These are phyloP conservation scores for Spea hammondii DNA, from an alignment of 2,797 vertebrate genomes.

Conservation along the genomic window DNA sequence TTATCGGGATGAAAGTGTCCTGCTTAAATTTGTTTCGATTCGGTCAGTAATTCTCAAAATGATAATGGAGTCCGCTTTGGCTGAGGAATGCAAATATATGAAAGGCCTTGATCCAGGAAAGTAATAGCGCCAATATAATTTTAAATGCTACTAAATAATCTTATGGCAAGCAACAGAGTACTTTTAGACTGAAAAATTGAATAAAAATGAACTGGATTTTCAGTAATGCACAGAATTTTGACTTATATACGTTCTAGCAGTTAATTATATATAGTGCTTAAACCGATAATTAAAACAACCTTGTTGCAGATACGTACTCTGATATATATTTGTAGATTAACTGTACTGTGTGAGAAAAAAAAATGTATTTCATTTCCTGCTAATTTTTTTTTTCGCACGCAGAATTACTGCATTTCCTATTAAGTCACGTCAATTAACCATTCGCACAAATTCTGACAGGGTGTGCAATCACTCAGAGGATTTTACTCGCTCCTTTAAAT, in stretches of 20 bases:
- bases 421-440: slow-evolving; percentile 23
- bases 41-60: slow-evolving; percentile 41
- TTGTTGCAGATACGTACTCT: slow-evolving; percentile 51
- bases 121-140: slow-evolving; percentile 61
- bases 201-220: slow-evolving; percentile 64
- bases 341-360: slow-evolving; percentile 22
- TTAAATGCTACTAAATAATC: slow-evolving; percentile 66
- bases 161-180: slow-evolving; percentile 59
- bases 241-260: slow-evolving; percentile 58
- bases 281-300: slow-evolving; percentile 61
- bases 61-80: slow-evolving; percentile 55
- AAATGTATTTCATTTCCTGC: slow-evolving; percentile 27
- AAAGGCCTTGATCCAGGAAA: slow-evolving; percentile 45
- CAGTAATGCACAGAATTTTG: slow-evolving; percentile 55
- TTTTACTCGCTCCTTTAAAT: slow-evolving; percentile 1
- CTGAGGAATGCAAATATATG: slow-evolving; percentile 56
- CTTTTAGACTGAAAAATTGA: slow-evolving; percentile 57
- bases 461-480: not conserved
- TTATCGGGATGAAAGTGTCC: slow-evolving; percentile 27
- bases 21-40: slow-evolving; percentile 49
- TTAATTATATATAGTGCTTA: slow-evolving; percentile 61
- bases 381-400: not conserved
- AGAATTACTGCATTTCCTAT: slow-evolving; percentile 5
- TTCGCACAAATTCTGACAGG: slow-evolving; percentile 2
- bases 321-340: slow-evolving; percentile 39